Base-by-base conservation (phyloP, 2,797 vertebrate genomes). In the Coracias cyanogaster region DNA sequence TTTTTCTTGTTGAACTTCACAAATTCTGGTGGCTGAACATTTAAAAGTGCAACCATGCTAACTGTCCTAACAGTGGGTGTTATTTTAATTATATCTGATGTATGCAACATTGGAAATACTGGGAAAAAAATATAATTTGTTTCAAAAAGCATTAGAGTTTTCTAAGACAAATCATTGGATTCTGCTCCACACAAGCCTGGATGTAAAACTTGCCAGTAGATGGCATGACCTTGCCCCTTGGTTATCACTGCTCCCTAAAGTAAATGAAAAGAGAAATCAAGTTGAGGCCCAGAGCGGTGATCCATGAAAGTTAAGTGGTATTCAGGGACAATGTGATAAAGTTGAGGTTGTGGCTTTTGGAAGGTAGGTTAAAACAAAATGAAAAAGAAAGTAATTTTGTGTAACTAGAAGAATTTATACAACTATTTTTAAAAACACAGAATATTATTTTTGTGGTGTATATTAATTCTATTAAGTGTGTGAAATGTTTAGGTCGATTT, bases 261-360 rank as follows among this genome's bases (percentile, higher is more conserved):
- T 73, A 91, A 82, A 77, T 84, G 70, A 78, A 96, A 89, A 82
- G 46, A 87, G 77, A 92, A 95, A 91, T 80, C 58, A 78, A 89
- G 70, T 82, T 79, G 70, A 88, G 18, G 58, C 72, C 54, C 55
- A 79, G 52, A 92, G 82, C 8, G 3, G 26, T 90, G 89, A 94
- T 93, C 90, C 81, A 15, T 96, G 79, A 89, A 93, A 95, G 79
- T 94, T 93, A 91, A 97, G 37, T 89, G 82, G 61, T 72, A 89
- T 86, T 94, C 52, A 65, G 94, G 87, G 89, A 92, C 31, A 49
- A 12, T 51, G 26, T 81, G 64, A 82, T 78, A 72, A 74, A 96
- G 37, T 41, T 86, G 78, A 94, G 37, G 20, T 70, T 93, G 81
- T 66, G 84, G 18, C 83, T 95, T 37, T 55, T 88, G 48, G 54